Base-by-base conservation (phyloP, 2,888 invertebrate genomes). In the Altica lythri region DNA sequence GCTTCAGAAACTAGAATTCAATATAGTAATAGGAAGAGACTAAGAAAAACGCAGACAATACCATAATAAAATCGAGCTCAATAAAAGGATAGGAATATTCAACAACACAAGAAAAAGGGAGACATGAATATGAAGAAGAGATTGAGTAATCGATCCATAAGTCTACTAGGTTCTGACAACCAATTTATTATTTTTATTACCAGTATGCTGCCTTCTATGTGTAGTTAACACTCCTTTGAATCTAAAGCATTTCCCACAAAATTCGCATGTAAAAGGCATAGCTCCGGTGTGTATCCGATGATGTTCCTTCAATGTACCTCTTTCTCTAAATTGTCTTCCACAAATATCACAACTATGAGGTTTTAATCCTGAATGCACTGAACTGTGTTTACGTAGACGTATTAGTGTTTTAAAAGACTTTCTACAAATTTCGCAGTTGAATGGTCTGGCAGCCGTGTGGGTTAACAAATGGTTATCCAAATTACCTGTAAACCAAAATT, bases 201-300 rank as follows among this genome's bases (percentile, higher is more conserved):
- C 85, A 0, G 85, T 86, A 61, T 90, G 90, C 62, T 86, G 86
- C 9, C 88, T 75, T 53, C 86, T 80, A 69, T 90, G 90, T n/a
- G 86, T 83, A 65, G 86, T 86, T 47, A 87, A 73, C 34, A 88
- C 87, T 58, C 88, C 88, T 70, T 89, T 88, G 69, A 88, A 90
- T 19, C 89, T 78, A 71, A 90, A 90, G 9, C 83, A 81, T 74
- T 89, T 88, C 13, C 84, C 85, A 68, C 90, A 90, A 70, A 84
- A 86, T 67, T 86, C 85, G 63, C 90, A 90, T 1, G 84, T 80
- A 62, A 86, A 87, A 1, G 90, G 90, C 86, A 88, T 87, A 1
- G 85, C 85, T 4, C 89, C 90, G 0, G 89, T 89, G 62, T 90
- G 90, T 9, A 88, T 86, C 19, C 89, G 82, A 68, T 85, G 84